phyloP scores from a whole-genome alignment of 2,797 vertebrate species.

The Pantherophis alleghaniensis region DNA sequence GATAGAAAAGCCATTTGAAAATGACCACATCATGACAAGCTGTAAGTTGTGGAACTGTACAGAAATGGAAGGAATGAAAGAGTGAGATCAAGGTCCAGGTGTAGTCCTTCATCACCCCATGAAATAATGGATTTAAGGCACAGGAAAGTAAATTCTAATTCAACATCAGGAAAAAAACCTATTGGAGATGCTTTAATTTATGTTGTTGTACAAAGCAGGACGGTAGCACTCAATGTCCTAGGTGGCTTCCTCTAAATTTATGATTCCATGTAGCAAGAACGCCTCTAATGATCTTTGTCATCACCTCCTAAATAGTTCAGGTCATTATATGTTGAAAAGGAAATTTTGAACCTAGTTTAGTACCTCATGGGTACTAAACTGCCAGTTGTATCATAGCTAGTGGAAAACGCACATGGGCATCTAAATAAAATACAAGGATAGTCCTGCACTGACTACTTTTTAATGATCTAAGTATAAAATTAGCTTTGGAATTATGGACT shows the following conservation, averaged over 20 bases:
- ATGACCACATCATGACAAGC: background rate
- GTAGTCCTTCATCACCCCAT: background rate
- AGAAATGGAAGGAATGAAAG: background rate
- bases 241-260: background rate
- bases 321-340: background rate
- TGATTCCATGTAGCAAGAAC: background rate
- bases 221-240: background rate
- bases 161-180: background rate
- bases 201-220: background rate
- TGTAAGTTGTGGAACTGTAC: background rate
- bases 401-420: background rate
- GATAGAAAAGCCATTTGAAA: background rate
- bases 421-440: background rate
- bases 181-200: background rate
- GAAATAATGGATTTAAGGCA: background rate
- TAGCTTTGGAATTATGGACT: background rate
- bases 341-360: background rate
- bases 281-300: background rate
- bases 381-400: background rate
- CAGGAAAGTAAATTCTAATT: background rate
- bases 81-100: background rate
- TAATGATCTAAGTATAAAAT: background rate
- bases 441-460: background rate
- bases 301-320: background rate
- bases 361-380: background rate